Evolutionary conservation across 2,888 invertebrate species (phyloP).

Genomic region (Caenorhabditis sp.): DNA sequence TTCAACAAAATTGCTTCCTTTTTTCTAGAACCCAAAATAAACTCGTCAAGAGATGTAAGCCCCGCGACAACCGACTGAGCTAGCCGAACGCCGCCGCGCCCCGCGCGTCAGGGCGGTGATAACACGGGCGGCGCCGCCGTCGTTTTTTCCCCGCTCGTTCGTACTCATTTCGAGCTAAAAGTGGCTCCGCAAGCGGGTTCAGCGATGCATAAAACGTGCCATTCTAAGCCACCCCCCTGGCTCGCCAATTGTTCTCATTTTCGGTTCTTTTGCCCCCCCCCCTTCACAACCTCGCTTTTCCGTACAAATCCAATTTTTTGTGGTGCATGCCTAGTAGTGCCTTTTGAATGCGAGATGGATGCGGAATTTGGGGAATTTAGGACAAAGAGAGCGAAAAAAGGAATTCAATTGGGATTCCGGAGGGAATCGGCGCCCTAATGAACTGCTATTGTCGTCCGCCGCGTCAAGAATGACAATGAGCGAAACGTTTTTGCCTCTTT

Average conservation of each 20-base stretch:
- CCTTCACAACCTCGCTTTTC: neutral
- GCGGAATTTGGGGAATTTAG: neutral
- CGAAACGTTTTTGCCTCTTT: slow-evolving; percentile 21
- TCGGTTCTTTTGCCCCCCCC: slow-evolving; percentile 16
- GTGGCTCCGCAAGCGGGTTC: slow-evolving; percentile 36
- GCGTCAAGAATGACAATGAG: slow-evolving; percentile 56
- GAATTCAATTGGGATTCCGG: slow-evolving; percentile 47
- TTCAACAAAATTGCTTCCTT: neutral
- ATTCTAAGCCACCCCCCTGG: slow-evolving; percentile 14
- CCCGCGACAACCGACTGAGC: slow-evolving; percentile 78
- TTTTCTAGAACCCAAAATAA: neutral
- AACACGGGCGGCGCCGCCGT: neutral
- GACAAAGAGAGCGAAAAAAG: slow-evolving; percentile 12
- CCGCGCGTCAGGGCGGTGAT: neutral
- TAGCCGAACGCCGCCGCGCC: slow-evolving; percentile 67
- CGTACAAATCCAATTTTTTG: slow-evolving; percentile 25
- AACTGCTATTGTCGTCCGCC: slow-evolving; percentile 43
- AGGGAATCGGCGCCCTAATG: slow-evolving; percentile 38
- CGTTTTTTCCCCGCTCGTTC: neutral
- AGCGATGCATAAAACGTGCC: slow-evolving; percentile 46
- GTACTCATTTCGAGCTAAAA: slow-evolving; percentile 14
- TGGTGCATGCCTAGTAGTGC: neutral
- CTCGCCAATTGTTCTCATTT: slow-evolving; percentile 25
- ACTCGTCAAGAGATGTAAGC: too few species aligned
- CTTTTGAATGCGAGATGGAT: neutral